phyloP scores from a whole-genome alignment of 2,888 invertebrate genomes.

The Nomada fucata region DNA sequence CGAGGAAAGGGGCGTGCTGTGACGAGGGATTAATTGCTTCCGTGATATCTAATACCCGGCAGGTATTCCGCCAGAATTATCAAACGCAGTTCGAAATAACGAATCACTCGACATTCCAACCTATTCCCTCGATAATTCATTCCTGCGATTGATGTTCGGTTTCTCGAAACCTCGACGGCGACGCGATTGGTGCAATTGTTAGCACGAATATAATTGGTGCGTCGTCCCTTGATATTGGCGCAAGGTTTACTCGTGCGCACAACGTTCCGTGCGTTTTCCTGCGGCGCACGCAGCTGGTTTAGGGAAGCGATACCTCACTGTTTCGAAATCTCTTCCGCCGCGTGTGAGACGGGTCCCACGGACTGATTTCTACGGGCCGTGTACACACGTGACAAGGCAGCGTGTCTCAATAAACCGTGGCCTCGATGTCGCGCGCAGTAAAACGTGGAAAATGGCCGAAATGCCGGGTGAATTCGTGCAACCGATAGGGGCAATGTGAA shows the following conservation, averaged over 20 bases:
- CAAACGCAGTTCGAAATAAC: too few relatives aligned
- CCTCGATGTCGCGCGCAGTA: conserved; percentile 70
- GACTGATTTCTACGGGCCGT: conserved; percentile 68
- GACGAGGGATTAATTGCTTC: background rate
- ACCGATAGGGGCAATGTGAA: background rate
- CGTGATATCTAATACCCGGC: background rate
- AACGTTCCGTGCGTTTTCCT: background rate
- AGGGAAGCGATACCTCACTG: conserved; percentile 49
- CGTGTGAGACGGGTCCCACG: conserved; percentile 71
- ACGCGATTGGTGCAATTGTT: too few relatives aligned
- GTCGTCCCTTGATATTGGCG: too few relatives aligned
- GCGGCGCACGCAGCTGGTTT: background rate
- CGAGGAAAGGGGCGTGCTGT: background rate
- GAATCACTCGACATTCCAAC: too few relatives aligned
- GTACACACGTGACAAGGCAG: conserved; percentile 42
- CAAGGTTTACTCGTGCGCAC: too few relatives aligned
- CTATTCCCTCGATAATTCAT: too few relatives aligned
- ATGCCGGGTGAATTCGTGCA: conserved; percentile 18
- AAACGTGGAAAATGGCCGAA: conserved; percentile 68
- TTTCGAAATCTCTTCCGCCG: conserved; percentile 67
- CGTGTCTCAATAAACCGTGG: conserved; percentile 63
- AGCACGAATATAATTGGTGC: too few relatives aligned
- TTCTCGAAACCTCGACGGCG: too few relatives aligned
- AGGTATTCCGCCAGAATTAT: too few relatives aligned
- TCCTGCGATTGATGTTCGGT: too few relatives aligned